Evolutionary conservation across 2,797 vertebrate species (phyloP).

Genomic region (Brachyrhaphis roseni): DNA sequence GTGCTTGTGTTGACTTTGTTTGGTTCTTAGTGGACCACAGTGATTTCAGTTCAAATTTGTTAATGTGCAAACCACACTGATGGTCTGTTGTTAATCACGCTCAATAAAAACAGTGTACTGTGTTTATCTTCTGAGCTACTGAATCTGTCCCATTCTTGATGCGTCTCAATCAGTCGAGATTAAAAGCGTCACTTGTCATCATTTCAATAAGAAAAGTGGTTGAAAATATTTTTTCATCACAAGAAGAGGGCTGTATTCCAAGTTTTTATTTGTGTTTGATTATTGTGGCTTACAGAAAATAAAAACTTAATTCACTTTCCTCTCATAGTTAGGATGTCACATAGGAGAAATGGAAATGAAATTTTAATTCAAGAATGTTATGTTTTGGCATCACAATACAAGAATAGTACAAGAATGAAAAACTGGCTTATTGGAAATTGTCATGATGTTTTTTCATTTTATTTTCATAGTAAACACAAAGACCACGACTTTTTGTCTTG

Average conservation of each 20-base stretch:
- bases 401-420: neutral
- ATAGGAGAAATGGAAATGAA: neutral
- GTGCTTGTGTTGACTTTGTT: conserved; percentile 17
- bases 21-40: neutral
- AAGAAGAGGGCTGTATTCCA: neutral
- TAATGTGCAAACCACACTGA: neutral
- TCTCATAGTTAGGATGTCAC: neutral
- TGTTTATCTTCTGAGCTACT: neutral
- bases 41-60: neutral
- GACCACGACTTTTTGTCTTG: neutral
- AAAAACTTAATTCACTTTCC: neutral
- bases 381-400: neutral
- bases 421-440: neutral
- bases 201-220: neutral
- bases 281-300: neutral
- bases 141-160: neutral
- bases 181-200: neutral
- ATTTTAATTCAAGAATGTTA: neutral
- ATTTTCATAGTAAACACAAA: neutral
- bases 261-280: neutral
- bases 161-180: neutral
- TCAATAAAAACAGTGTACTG: neutral
- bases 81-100: neutral
- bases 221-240: neutral
- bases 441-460: neutral